Base-by-base conservation (phyloP, 2,888 invertebrate genomes). In the Plagodis dolabraria region DNA sequence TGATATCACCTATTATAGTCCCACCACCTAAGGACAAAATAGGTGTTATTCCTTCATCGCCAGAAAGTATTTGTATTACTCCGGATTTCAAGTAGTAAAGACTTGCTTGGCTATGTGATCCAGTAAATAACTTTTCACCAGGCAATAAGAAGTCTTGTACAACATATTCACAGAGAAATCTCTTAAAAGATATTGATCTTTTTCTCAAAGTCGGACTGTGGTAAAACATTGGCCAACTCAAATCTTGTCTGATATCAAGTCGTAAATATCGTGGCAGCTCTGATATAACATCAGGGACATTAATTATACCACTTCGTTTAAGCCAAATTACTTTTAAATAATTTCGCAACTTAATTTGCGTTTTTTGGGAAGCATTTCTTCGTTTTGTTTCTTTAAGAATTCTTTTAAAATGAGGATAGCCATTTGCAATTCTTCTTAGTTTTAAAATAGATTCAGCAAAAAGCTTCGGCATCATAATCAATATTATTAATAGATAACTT, bases 71-170 rank as follows among this genome's bases (percentile, higher is more conserved):
- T 64, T 90, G 85, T 5, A 88, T 79, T 38, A 88, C 79, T 2
- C 89, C 89, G 46, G 84, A 80, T 67, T 87, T 89, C 2, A 90
- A 66, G 63, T 87, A 90, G 66, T 77, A 87, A 34, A 89, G 64
- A 59, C 80, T 75, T 7, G 80, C 72, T 6, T 75, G 67, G 51
- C 75, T 74, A 61, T 82, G 70, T 0, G 72, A 72, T n/a, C 85
- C 84, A 33, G 75, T 61, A 57, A 79, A 89, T 53, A 89, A 83
- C 40, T 72, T 82, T 57, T 86, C 86, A 9, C 84, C 86, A 0
- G 89, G 86, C 42, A 89, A 60, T 67, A 86, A 88, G 51, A 81
- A 88, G 53, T 83, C 82, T 40, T 82, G 63, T 7, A 67, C 66
- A 35, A 85, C 76, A 47, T 61, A 64, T 34, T 86, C 83, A 43